A percentile compares a stretch with the other conserved stretches of the same genome.
phyloP scores from a whole-genome alignment of 2,888 invertebrate species.

The Lamproptera curius region DNA sequence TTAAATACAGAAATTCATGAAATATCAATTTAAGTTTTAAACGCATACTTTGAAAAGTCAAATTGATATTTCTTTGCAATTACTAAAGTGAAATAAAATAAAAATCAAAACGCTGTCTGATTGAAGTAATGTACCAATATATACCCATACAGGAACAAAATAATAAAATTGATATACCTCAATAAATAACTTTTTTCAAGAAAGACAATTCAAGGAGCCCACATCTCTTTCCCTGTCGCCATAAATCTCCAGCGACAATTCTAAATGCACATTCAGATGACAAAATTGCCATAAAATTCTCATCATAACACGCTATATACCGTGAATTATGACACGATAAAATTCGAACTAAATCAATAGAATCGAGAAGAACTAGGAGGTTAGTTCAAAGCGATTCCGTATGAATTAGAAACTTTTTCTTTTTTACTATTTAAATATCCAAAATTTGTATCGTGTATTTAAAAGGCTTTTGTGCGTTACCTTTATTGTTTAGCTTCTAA shows the following conservation, averaged over 20 bases:
- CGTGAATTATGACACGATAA: constrained; percentile 18
- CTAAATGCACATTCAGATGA: constrained; percentile 5
- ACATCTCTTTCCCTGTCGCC: neutral
- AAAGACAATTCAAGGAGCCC: neutral
- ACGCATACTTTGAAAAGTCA: no score
- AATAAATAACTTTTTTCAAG: neutral
- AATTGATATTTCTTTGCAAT: no score
- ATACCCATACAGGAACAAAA: neutral
- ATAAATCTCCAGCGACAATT: neutral
- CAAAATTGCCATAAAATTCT: constrained; percentile 17
- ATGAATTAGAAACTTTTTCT: neutral
- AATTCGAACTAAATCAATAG: constrained; percentile 5
- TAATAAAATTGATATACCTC: neutral
- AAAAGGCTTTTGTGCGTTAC: no score
- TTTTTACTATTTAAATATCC: no score
- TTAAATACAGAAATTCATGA: no score
- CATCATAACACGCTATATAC: constrained; percentile 13
- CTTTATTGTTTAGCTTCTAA: no score
- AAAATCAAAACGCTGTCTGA: no score
- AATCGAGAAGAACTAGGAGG: neutral
- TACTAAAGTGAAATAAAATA: no score
- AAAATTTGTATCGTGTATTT: no score
- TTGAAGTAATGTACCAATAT: no score
- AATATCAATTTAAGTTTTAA: no score
- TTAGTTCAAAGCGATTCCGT: neutral